A percentile compares a stretch with the other conserved stretches of the same genome.
phyloP scores from a whole-genome alignment of 2,888 invertebrate species.

The Cantharis nigra region DNA sequence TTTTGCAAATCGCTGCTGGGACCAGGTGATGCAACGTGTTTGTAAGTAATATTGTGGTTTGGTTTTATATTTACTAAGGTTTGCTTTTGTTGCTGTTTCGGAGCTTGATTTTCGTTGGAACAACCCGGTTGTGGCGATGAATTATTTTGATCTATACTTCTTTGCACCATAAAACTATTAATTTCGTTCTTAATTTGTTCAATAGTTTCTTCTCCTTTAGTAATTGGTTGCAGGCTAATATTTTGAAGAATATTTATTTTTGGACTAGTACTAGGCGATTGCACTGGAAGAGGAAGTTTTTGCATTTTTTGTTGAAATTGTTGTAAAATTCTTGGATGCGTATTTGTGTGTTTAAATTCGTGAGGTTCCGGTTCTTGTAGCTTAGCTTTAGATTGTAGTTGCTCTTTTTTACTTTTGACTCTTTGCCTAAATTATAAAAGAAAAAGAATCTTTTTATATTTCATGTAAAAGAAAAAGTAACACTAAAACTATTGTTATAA shows the following conservation, averaged over 20 bases:
- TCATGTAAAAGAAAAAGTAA: background rate
- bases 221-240: constrained; percentile 41
- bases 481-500: background rate
- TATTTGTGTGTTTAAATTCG: constrained; percentile 16
- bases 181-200: constrained; percentile 32
- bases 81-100: constrained; percentile 39
- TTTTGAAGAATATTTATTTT: constrained; percentile 53
- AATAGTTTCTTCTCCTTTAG: constrained; percentile 33
- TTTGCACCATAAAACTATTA: constrained; percentile 26
- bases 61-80: constrained; percentile 41
- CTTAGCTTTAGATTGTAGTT: constrained; percentile 30
- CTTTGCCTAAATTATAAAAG: constrained; percentile 40
- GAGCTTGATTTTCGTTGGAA: constrained; percentile 46
- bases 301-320: constrained; percentile 33
- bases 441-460: background rate
- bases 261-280: constrained; percentile 34
- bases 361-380: constrained; percentile 22
- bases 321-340: constrained; percentile 25
- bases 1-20: constrained; percentile 41
- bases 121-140: constrained; percentile 34
- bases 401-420: constrained; percentile 40
- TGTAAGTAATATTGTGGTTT: constrained; percentile 39
- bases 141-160: constrained; percentile 26
- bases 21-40: constrained; percentile 36
- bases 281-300: constrained; percentile 31